These are phyloP conservation scores for Ornithorhynchus anatinus DNA, from an alignment of 2,113 vertebrate species.

Conservation along the genomic window DNA sequence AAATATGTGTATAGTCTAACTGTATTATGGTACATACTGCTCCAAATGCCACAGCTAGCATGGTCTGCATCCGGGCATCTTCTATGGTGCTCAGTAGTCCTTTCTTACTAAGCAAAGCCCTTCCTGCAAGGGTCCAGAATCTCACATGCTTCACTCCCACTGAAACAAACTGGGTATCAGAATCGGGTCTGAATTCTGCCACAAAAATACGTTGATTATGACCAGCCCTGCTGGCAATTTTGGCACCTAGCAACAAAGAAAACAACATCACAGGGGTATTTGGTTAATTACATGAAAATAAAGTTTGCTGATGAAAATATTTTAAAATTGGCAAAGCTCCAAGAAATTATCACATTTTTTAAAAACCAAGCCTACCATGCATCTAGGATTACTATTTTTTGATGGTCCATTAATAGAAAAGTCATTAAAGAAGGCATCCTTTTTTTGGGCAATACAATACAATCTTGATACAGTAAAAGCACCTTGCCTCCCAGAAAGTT, in stretches of 20 bases:
- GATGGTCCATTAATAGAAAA: no score
- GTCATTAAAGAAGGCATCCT: no score
- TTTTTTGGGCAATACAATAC: no score
- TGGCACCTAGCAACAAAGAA: conserved; percentile 81
- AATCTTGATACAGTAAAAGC: no score
- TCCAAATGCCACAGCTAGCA: conserved; percentile 96
- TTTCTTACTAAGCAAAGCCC: conserved; percentile 92
- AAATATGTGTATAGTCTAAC: not conserved
- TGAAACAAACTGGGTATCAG: conserved; percentile 96
- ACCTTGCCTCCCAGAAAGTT: no score
- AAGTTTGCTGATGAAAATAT: no score
- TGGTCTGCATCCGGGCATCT: conserved; percentile 94
- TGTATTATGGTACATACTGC: conserved; percentile 83
- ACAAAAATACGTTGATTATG: conserved; percentile 97
- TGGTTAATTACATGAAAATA: no score
- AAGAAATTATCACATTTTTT: no score
- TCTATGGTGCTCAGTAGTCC: conserved; percentile 92
- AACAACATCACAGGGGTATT: no score
- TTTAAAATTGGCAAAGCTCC: no score
- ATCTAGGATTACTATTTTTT: no score
- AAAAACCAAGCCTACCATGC: no score
- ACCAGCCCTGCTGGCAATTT: conserved; percentile 89
- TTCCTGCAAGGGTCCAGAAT: conserved; percentile 95
- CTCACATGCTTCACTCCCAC: conserved; percentile 97
- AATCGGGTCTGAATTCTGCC: conserved; percentile 96